Base-by-base conservation (phyloP, 2,888 invertebrate species). In the Agrotis clavis region DNA sequence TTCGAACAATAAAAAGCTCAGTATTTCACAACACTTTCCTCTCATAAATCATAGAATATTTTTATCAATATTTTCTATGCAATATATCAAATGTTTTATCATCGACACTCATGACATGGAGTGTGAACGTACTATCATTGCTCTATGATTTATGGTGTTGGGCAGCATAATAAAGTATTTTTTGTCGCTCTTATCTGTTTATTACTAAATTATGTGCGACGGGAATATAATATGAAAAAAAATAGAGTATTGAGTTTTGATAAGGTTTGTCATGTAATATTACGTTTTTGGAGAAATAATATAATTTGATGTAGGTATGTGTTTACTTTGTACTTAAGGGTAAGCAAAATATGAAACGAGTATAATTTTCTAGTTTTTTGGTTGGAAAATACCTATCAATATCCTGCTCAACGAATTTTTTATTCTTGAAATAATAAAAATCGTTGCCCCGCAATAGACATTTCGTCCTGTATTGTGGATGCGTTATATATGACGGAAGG, bases 21-120 rank as follows among this genome's bases (percentile, higher is more conserved):
- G 60, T 35, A 57, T 80, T 82, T 60, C 79, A 77, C 57, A 70
- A 72, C 19, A 68, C 53, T 77, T 73, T 67, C 74, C 71, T 64
- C 21, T 62, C 71, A 83, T 81, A 81, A 83, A 81, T 81, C 70
- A 68, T n/a, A 60, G 62, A 62, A 62, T 62, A 63, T 73, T 77
- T 75, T 79, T 83, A 83, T 83, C 72, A 83, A 81, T 72, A 79
- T 79, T 72, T 72, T 72, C 59, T 74, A 74, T 69, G 67, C 57
- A 73, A 84, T 80, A 76, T 74, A 82, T 82, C 82, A 77, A 53
- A 80, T 71, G 60, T 59, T 69, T 84, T 84, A 84, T 84, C 84
- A 69, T 60, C 63, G 65, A 56, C 69, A 65, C 70, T 71, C 57
- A 57, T 69, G 72, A 80, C 82, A 56, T 51, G 7, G 70, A 82